Base-by-base conservation (phyloP, 2,888 invertebrate genomes). In the Hemicrepidius hirtus region DNA sequence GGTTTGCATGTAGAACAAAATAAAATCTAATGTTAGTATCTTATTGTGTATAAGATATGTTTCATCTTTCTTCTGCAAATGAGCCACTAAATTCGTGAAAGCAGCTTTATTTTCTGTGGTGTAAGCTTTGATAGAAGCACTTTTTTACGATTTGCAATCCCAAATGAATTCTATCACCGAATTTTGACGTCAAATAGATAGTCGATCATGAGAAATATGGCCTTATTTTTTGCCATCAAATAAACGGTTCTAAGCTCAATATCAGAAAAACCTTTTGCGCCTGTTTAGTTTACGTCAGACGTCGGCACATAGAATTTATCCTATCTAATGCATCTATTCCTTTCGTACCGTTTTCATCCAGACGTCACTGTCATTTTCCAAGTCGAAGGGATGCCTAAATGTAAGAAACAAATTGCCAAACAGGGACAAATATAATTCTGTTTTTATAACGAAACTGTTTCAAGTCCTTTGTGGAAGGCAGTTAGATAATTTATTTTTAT, bases 281-380 rank as follows among this genome's bases (percentile, higher is more conserved):
- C 28, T 57, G 40, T 57, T 57, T 57, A 57, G 40, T 57, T 57
- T 57, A 57, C 37, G 57, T 35, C 57, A 40, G 12, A 40, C 57
- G 40, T 57, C 57, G 32, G n/a, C n/a, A n/a, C 5, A 37, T 40
- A 40, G 40, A 37, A 57, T 57, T 57, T 57, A 37, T 53, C 32
- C 6, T 53, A n/a, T n/a, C 21, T 53, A 53, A 53, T 40, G 57
- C 37, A 0, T 35, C 13, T 12, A 57, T 16, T 20, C 16, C 37
- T 57, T 10, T 7, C 57, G 18, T 53, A 28, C 37, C 37, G 57
- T 20, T 57, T 57, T 57, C 35, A 40, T 53, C 32, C 37, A n/a
- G 18, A 35, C 20, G 57, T 57, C 57, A n/a, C 9, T 7, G 57
- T 35, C 55, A 35, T 55, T 32, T 40, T 20, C 35, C 37, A 3